phyloP scores from a whole-genome alignment of 1,140 invertebrate genomes.

The Scaptomyza pallida region DNA sequence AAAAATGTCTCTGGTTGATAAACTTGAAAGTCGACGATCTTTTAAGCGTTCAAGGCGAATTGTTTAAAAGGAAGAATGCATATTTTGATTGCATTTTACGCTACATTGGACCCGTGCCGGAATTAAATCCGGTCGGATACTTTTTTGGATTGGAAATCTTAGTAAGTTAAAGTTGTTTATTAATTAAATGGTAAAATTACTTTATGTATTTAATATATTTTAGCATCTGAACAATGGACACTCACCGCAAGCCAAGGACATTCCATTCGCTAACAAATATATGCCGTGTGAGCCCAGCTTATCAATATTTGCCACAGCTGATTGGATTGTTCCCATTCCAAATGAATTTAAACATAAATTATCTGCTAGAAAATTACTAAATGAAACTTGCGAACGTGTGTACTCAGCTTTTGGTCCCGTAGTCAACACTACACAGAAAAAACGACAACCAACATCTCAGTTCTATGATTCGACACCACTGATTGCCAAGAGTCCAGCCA shows the following conservation, averaged over 20 bases:
- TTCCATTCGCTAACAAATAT: constrained; percentile 52
- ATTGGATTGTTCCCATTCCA: constrained; percentile 46
- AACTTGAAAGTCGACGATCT: constrained; percentile 69
- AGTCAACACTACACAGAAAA: constrained; percentile 23
- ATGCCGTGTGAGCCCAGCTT: constrained; percentile 49
- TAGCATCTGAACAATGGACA: constrained; percentile 52
- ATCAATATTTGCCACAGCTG: constrained; percentile 59
- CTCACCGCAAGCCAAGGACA: constrained; percentile 58
- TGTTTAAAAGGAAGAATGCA: constrained; percentile 53
- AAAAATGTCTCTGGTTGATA: constrained; percentile 84
- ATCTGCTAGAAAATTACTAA: constrained; percentile 36
- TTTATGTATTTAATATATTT: background rate
- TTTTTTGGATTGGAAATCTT: constrained; percentile 86
- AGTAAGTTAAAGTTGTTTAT: constrained; percentile 74
- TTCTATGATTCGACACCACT: constrained; percentile 34
- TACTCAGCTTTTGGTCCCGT: constrained; percentile 41
- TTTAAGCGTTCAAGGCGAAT: constrained; percentile 79
- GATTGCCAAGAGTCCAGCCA: constrained; percentile 6
- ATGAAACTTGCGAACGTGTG: constrained; percentile 44
- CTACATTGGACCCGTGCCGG: constrained; percentile 85
- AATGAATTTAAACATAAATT: constrained; percentile 52
- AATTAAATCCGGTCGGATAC: constrained; percentile 85
- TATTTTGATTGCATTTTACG: constrained; percentile 82
- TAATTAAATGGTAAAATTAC: background rate
- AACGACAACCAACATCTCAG: constrained; percentile 29